Conservation (phyloP, 2,797 vertebrate species). For the Pseudotriccus pelzelni region DNA sequence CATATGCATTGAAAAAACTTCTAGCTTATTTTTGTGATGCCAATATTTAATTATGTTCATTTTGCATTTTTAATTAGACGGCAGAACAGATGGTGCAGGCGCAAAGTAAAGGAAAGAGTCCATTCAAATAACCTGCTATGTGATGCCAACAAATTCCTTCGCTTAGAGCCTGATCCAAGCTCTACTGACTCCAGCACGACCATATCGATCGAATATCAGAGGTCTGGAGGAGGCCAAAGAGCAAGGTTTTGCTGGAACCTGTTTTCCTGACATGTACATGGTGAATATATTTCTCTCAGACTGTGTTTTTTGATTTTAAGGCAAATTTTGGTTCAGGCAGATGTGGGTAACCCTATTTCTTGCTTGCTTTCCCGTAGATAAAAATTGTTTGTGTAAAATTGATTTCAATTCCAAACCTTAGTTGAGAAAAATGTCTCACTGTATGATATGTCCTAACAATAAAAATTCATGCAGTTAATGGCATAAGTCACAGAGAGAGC, state of each 20-base stretch:
- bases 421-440: neutral
- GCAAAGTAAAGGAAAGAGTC: conserved; percentile 42
- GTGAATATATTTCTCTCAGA: neutral
- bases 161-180: conserved; percentile 16
- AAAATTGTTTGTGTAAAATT: neutral
- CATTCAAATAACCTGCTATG: conserved; percentile 44
- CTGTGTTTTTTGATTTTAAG: neutral
- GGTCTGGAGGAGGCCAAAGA: neutral
- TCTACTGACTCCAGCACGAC: neutral
- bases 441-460: neutral
- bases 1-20: conserved; percentile 66
- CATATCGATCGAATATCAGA: neutral
- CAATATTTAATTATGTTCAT: conserved; percentile 72
- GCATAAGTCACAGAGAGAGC: fast-evolving
- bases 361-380: neutral
- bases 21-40: conserved; percentile 65
- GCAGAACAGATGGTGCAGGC: conserved; percentile 65
- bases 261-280: neutral
- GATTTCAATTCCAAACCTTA: neutral
- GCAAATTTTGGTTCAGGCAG: neutral
- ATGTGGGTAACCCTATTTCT: neutral
- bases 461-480: neutral
- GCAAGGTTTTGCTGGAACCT: neutral
- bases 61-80: conserved; percentile 73
- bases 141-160: conserved; percentile 23